Evolutionary conservation across 2,888 invertebrate genomes (phyloP), one percentile per base, ranked within the genome.

Genomic region (Lypha dubia): DNA sequence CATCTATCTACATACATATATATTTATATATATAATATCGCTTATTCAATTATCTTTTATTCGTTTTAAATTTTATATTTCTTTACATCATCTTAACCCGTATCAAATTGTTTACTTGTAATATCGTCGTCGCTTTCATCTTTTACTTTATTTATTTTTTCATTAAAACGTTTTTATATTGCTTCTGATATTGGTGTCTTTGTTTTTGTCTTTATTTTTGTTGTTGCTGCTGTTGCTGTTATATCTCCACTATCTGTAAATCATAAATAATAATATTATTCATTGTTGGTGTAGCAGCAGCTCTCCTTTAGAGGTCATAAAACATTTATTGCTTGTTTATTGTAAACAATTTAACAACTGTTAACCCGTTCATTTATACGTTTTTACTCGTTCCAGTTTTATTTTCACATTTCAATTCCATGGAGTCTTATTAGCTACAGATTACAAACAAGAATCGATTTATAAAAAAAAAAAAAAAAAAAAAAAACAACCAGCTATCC

Each of bases 281-380:
- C 67, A 44, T 44, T 38, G 74, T 44, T 63, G 49, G 22, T 76
- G 75, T 60, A 65, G 53, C 63, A 65, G 53, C 63, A 32, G 41
- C 32, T 71, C 28, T 70, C 62, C 65, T 74, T 77, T 62, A 74
- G 44, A 75, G 67, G 58, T 87, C 89, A 90, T 91, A 91, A 91
- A 91, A 91, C 89, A 89, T 91, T 91, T 91, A 91, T 91, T 88
- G 91, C 90, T 91, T 91, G 90, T 91, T 91, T 91, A 91, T 91
- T 91, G 90, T 91, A 89, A 90, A 88, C 89, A 89, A 89, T 89
- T 89, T 89, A 90, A 89, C 88, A 89, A 89, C 89, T 87, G 88
- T 89, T 88, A 90, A 90, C 90, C 88, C 88, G 86, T 87, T 77
- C 49, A 58, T 24, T 58, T 67, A n/a, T n/a, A n/a, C n/a, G n/a